Conservation (phyloP, 30 jellyfish, hydroid and myxozoan genomes). For the Aurelia sp. region DNA sequence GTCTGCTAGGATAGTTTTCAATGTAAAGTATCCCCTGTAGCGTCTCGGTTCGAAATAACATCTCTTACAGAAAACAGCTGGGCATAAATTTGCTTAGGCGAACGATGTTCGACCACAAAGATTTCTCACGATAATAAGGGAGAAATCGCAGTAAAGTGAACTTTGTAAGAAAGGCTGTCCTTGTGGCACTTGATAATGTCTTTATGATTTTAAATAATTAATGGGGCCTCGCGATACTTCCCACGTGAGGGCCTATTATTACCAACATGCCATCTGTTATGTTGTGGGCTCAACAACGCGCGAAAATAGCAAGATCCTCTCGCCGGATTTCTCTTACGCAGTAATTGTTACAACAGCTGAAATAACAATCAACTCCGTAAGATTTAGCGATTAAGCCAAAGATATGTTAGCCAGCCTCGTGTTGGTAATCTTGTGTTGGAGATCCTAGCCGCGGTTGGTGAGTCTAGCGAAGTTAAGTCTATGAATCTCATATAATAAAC, state of each 20-base stretch:
- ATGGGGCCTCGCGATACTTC: slow-evolving; percentile 28
- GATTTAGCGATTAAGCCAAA: background rate
- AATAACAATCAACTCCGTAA: slow-evolving; percentile 27
- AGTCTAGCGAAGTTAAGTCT: no score
- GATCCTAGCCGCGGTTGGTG: no score
- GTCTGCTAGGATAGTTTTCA: no score
- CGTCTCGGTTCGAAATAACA: background rate
- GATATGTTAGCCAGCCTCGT: no score
- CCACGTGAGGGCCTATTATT: slow-evolving; percentile 48
- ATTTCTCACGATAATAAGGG: slow-evolving; percentile 13
- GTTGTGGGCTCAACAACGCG: slow-evolving; percentile 16
- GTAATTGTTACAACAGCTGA: slow-evolving; percentile 35
- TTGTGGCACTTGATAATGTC: slow-evolving; percentile 37
- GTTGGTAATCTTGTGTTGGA: no score
- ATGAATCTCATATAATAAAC: no score
- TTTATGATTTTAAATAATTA: slow-evolving; percentile 19
- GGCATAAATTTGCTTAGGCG: background rate
- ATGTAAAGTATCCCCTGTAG: background rate
- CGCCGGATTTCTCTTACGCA: background rate
- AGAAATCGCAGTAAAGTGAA: slow-evolving; percentile 9
- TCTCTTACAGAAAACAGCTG: slow-evolving; percentile 1
- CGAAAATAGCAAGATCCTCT: slow-evolving; percentile 15
- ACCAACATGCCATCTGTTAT: slow-evolving; percentile 34
- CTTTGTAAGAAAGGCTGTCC: slow-evolving; percentile 6
- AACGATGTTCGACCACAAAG: background rate